phyloP scores from a whole-genome alignment of 2,113 vertebrate genomes.

The Halcyon malimbica region DNA sequence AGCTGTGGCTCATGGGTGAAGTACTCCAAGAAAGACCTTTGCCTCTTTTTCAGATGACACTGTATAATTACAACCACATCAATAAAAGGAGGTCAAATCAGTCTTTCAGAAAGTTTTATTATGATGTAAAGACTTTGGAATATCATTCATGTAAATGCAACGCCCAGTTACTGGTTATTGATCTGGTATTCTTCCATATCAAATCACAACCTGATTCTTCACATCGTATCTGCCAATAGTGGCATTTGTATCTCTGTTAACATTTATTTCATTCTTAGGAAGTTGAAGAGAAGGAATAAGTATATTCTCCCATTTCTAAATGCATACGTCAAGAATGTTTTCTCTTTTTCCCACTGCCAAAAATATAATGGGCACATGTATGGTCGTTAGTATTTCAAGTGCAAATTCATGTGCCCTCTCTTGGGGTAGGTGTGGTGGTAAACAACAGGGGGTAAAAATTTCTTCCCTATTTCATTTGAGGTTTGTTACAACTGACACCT shows the following conservation, averaged over 20 bases:
- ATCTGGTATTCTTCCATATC: background rate
- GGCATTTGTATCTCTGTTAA: background rate
- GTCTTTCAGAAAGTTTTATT: background rate
- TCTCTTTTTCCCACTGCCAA: background rate
- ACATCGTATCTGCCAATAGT: background rate
- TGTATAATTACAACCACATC: background rate
- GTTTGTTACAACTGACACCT: background rate
- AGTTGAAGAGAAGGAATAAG: background rate
- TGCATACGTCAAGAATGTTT: fast-evolving
- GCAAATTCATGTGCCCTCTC: background rate
- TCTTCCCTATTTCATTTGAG: background rate
- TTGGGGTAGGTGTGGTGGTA: background rate
- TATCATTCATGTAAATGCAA: background rate
- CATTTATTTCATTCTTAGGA: background rate
- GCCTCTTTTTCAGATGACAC: background rate
- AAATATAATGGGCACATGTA: background rate
- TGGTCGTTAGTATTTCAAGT: background rate
- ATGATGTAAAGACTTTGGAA: background rate
- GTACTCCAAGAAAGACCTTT: background rate
- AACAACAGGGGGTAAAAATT: background rate
- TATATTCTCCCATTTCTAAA: background rate
- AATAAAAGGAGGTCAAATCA: background rate
- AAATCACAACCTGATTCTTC: background rate
- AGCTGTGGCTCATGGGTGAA: background rate
- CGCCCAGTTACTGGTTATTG: background rate